Conservation (phyloP, 2,888 invertebrate species). For the Machimus rusticus region DNA sequence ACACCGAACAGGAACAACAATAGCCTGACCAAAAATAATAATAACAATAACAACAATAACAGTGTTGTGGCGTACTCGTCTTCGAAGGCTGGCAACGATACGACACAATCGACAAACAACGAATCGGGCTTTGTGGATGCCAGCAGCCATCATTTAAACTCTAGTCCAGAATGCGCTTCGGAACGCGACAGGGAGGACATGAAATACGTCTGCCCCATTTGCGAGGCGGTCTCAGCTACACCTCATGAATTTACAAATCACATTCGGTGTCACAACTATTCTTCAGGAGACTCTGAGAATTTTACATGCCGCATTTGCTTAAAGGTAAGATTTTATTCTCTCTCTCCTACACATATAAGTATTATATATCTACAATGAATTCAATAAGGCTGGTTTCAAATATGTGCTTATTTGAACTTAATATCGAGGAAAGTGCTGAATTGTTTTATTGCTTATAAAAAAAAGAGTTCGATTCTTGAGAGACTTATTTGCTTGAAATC, state of each 20-base stretch:
- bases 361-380: no score
- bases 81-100: constrained; percentile 27
- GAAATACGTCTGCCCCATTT: constrained; percentile 71
- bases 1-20: constrained; percentile 47
- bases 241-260: constrained; percentile 75
- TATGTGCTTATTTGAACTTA: no score
- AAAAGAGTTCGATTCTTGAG: no score
- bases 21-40: constrained; percentile 39
- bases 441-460: no score
- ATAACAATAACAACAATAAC: constrained; percentile 41
- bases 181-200: constrained; percentile 55
- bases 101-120: constrained; percentile 51
- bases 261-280: constrained; percentile 72
- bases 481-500: no score
- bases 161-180: constrained; percentile 57
- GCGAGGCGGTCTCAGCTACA: constrained; percentile 68
- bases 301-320: constrained; percentile 63
- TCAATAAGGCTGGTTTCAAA: no score
- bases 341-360: no score
- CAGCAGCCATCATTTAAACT: constrained; percentile 55
- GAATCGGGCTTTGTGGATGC: constrained; percentile 62
- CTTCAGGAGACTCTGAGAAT: constrained; percentile 63
- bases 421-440: no score
- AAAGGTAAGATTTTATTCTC: constrained; percentile 57
- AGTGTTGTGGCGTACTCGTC: constrained; percentile 6